Conservation (phyloP, 2,797 vertebrate species). For the Potorous gilbertii region DNA sequence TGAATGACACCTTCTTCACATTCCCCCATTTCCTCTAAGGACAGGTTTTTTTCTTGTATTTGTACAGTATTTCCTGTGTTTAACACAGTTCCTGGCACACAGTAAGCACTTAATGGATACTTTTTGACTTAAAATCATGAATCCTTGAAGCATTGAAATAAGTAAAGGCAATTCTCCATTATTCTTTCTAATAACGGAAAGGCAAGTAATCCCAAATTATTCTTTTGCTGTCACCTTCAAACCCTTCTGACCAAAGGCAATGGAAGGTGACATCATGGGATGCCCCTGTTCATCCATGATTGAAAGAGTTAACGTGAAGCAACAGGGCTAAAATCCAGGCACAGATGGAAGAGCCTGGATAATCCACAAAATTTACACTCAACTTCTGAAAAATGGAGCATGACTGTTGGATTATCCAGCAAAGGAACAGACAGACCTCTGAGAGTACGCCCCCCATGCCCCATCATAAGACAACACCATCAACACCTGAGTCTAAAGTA, state of each 20-base stretch:
- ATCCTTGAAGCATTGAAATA: background rate
- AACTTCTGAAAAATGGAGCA: conserved; percentile 1
- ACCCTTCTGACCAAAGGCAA: background rate
- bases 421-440: conserved; percentile 35
- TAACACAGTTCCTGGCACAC: background rate
- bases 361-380: conserved; percentile 17
- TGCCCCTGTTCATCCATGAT: conserved; percentile 25
- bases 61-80: background rate
- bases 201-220: conserved; percentile 17
- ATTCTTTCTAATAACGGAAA: conserved; percentile 45
- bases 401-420: conserved; percentile 19
- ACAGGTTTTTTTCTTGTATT: background rate
- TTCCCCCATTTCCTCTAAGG: background rate
- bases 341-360: conserved; percentile 24
- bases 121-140: background rate
- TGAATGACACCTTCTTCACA: background rate
- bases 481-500: background rate
- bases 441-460: background rate
- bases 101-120: background rate
- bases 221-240: background rate
- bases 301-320: conserved; percentile 27
- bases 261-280: background rate
- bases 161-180: conserved; percentile 9
- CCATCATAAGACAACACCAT: conserved; percentile 2
- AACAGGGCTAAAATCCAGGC: conserved; percentile 44